Base-by-base conservation (phyloP, 2,797 vertebrate species). In the Petrocephalus schoutedeni region DNA sequence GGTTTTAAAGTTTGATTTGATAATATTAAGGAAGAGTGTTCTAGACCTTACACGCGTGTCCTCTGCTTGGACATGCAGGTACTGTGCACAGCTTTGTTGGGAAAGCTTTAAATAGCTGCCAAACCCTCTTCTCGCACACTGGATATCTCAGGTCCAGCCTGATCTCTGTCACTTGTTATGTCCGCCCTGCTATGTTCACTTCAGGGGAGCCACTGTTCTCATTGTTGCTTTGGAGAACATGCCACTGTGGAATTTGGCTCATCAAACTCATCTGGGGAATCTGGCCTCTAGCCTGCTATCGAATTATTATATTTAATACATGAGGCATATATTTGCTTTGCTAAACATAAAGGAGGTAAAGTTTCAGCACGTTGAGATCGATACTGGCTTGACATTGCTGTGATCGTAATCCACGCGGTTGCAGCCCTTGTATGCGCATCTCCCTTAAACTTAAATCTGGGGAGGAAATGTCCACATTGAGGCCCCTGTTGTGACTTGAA, bases 391-490 rank as follows among this genome's bases (percentile, higher is more conserved):
- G 19, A 45, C n/a, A 21, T 10, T 45, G n/a, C 59, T 10, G 67
- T n/a, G 53, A 28, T 32, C 53, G 0, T 80, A 54, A 54, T 53
- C 61, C 8, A 10, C 28, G 6, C 4, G 8, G 67, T 80, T 9
- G 56, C 3, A 57, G n/a, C 45, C 49, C 5, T 56, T 45, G 16
- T 23, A 19, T 74, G 51, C 36, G 49, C 57, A 16, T 16, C n/a
- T 21, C 51, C 41, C 54, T 32, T 53, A 28, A 77, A 45, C 64
- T 10, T 45, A 74, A 58, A 74, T 41, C 74, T 85, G 32, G 28
- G 41, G 53, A 86, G 88, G 88, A 74, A 88, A 67, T 74, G 67
- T 32, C n/a, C 49, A 6, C 82, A 84, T 57, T 54, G 64, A 86
- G 57, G 86, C 64, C 36, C 21, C 64, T 86, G 84, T 80, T 53